These are phyloP conservation scores for Myotis davidii DNA, from an alignment of 2,113 vertebrate species.

Conservation along the genomic window DNA sequence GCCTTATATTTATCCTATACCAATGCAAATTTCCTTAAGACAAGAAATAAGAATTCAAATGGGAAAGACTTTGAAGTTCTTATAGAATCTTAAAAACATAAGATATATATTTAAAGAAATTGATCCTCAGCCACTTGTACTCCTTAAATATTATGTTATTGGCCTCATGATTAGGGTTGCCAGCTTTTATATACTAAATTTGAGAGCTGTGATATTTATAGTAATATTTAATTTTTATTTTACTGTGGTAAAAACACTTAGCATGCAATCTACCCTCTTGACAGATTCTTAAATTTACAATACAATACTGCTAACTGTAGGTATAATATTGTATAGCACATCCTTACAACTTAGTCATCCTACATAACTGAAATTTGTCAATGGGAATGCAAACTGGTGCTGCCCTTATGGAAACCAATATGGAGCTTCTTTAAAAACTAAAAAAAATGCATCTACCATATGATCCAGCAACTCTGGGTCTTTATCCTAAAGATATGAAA, in stretches of 20 bases:
- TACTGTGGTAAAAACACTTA: background rate
- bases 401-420: background rate
- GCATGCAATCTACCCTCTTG: background rate
- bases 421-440: background rate
- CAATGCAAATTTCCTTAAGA: background rate
- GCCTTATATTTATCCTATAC: background rate
- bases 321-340: background rate
- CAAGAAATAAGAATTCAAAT: conserved; percentile 21
- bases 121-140: background rate
- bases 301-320: background rate
- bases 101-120: background rate
- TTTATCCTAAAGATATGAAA: background rate
- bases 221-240: background rate
- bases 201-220: background rate
- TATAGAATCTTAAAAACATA: background rate
- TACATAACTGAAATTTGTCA: background rate
- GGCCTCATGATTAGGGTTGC: background rate
- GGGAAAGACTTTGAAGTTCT: background rate
- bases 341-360: background rate
- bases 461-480: background rate
- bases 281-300: background rate
- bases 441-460: background rate
- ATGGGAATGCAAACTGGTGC: background rate
- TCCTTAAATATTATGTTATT: background rate
- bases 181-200: background rate